Conservation (phyloP, 2,113 vertebrate genomes). For the Strix aluco region DNA sequence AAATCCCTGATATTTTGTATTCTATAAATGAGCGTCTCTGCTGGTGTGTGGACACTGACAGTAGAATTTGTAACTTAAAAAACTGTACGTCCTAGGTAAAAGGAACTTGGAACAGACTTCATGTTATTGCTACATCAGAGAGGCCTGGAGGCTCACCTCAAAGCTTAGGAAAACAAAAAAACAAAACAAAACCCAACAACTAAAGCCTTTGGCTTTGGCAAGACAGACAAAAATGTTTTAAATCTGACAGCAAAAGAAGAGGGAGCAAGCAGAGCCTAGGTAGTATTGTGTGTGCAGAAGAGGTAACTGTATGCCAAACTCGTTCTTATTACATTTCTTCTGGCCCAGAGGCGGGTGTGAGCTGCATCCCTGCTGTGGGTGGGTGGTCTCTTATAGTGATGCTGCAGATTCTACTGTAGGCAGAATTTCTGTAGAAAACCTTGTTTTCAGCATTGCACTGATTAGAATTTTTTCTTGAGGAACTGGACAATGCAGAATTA, state of each 20-base stretch:
- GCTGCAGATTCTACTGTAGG: background rate
- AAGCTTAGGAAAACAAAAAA: background rate
- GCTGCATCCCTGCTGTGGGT: rapidly evolving
- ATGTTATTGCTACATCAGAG: background rate
- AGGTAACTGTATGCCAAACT: background rate
- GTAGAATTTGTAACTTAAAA: background rate
- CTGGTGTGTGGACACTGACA: background rate
- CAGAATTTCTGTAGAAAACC: background rate
- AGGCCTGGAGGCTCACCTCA: background rate
- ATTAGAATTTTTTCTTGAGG: background rate
- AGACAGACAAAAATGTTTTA: background rate
- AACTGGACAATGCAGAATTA: background rate
- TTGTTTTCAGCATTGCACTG: background rate
- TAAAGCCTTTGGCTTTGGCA: background rate
- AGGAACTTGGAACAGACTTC: background rate
- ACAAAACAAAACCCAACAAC: background rate
- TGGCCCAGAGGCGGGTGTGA: background rate
- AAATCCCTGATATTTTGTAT: background rate
- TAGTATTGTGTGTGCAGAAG: background rate
- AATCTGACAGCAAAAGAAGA: background rate
- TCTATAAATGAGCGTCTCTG: background rate
- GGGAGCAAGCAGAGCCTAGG: background rate
- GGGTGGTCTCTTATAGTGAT: too few relatives aligned
- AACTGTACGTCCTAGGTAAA: background rate
- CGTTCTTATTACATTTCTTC: rapidly evolving